Evolutionary conservation across 2,113 vertebrate genomes (phyloP).

Genomic region (Mastomys natalensis): DNA sequence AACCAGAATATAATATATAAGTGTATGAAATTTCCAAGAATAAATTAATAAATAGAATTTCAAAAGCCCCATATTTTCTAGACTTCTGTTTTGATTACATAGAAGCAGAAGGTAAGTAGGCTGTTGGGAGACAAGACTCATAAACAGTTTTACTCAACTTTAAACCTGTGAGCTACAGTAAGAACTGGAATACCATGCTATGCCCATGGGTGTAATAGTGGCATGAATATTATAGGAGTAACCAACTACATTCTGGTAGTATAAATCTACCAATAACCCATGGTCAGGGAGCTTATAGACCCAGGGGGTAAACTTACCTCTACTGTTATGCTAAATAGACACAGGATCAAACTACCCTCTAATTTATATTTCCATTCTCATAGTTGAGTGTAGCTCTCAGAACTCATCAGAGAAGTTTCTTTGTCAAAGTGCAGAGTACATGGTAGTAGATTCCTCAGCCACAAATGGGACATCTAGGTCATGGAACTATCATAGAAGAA

Average conservation of each 20-base stretch:
- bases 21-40: not conserved
- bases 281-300: not conserved
- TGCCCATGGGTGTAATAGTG: not conserved
- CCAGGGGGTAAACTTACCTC: not conserved
- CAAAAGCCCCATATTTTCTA: not conserved
- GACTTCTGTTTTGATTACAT: not conserved
- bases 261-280: not conserved
- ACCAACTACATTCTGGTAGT: not conserved
- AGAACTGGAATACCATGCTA: not conserved
- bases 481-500: not conserved
- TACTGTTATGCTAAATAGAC: not conserved
- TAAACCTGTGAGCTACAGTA: not conserved
- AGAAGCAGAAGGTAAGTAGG: not conserved
- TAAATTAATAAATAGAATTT: constrained; percentile 21
- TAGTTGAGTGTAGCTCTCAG: not conserved
- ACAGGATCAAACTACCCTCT: not conserved
- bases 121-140: not conserved
- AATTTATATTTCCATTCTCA: not conserved
- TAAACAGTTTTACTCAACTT: not conserved
- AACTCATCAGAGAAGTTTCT: not conserved
- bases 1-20: not conserved
- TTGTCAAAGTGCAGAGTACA: not conserved
- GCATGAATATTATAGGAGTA: not conserved
- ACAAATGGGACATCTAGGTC: not conserved
- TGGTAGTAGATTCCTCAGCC: not conserved